A percentile compares a stretch with the other conserved stretches of the same genome.
These are phyloP conservation scores for Drosophila ambigua DNA, from an alignment of 1,140 invertebrate species.

Conservation along the genomic window DNA sequence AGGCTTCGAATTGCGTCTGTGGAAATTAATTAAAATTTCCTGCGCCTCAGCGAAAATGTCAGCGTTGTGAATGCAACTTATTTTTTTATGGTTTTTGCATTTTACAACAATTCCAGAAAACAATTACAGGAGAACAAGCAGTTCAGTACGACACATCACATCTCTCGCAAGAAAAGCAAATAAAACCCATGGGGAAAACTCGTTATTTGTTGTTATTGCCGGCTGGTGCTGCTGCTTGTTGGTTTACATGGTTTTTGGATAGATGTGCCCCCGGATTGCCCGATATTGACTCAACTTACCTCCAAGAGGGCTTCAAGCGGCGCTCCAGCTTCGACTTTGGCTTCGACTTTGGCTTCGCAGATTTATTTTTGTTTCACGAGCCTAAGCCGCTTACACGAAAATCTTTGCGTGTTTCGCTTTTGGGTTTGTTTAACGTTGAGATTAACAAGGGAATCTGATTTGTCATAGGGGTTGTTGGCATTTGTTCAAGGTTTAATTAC, in stretches of 20 bases:
- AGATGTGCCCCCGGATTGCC: conserved; percentile 14
- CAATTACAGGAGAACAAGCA: conserved; percentile 34
- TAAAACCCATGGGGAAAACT: conserved; percentile 20
- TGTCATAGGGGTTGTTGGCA: conserved; percentile 62
- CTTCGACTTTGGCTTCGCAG: conserved; percentile 31
- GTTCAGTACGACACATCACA: no score
- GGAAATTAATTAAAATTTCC: conserved; percentile 58
- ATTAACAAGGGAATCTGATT: conserved; percentile 68
- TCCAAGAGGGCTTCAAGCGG: conserved; percentile 17
- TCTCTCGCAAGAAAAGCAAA: conserved; percentile 7
- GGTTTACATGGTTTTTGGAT: conserved; percentile 28
- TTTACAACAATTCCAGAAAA: conserved; percentile 35
- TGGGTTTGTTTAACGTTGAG: conserved; percentile 70
- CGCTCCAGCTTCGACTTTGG: conserved; percentile 8
- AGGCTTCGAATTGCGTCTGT: conserved; percentile 30
- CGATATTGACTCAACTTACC: conserved; percentile 53
- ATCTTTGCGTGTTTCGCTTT: conserved; percentile 75
- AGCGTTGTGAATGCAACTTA: conserved; percentile 27
- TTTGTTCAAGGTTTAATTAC: conserved; percentile 64
- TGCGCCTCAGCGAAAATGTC: conserved; percentile 24
- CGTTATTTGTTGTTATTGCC: conserved; percentile 27
- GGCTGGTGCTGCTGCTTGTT: background rate
- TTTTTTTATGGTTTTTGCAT: conserved; percentile 20
- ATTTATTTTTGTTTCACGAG: conserved; percentile 45
- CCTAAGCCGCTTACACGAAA: conserved; percentile 67